Evolutionary conservation across 2,797 vertebrate genomes (phyloP), one percentile per base, ranked within the genome.

Genomic region (Atherinosoma microstoma): DNA sequence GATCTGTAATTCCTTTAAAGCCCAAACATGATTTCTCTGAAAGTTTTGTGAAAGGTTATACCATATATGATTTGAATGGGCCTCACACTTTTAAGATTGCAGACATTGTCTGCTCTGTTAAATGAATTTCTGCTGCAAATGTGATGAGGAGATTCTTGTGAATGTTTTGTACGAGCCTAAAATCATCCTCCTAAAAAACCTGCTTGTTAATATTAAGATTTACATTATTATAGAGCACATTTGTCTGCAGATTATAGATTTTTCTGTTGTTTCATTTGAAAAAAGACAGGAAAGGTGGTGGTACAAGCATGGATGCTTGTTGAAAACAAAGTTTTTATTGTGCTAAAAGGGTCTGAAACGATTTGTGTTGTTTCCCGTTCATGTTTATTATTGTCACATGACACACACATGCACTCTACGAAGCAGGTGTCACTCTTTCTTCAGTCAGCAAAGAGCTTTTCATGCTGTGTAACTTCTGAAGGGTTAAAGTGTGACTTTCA

Each of bases 371-470:
- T 32, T 75, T 62, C 80, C 80, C 3, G 49, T 62, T 70, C 64
- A 18, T 75, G 67, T 84, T 83, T 82, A 82, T 87, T 72, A 64
- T 73, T 22, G 61, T 75, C 85, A 86, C 82, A 73, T 79, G 84
- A 84, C 66, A 80, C 68, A 80, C 68, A 68, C 32, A 58, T 69
- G 32, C 35, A 16, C 38, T 34, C n/a, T 74, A n/a, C 10, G 53
- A 65, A 70, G 36, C 51, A 29, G 40, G 51, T 63, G 42, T 49
- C 6, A 35, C 63, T 83, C 36, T 75, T 59, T 60, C 20, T 0
- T 34, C 34, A 35, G 54, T 78, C 67, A 79, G 77, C 58, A 72
- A 15, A 58, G 59, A 71, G 24, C 40, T 22, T 42, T 27, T 57
- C 38, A 16, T 40, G 47, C 9, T 11, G 29, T 61, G 11, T 36